Evolutionary conservation across 2,797 vertebrate species (phyloP).

Genomic region (Pitangus sulphuratus): DNA sequence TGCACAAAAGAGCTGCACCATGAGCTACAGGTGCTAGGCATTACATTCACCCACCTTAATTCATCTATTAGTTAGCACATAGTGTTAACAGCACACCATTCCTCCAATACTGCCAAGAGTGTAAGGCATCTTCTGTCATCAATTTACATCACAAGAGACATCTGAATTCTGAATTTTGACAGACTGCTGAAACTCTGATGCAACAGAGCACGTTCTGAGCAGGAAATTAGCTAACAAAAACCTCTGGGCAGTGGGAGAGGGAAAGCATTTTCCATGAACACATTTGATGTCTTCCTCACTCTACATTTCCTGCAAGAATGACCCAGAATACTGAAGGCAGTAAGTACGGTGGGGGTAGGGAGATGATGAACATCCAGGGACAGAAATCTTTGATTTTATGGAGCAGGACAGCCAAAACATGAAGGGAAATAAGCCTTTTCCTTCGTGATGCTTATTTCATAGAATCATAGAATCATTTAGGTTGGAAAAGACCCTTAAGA

Average conservation of each 20-base stretch:
- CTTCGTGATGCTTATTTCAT: not conserved
- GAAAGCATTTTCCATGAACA: conserved; percentile 5
- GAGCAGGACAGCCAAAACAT: not conserved
- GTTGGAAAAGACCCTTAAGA: not conserved
- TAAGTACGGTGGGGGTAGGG: not conserved
- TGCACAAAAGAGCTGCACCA: too few species aligned
- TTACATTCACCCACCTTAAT: not conserved
- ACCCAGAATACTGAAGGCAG: conserved; percentile 12
- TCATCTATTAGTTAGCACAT: not conserved
- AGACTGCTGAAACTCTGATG: not conserved
- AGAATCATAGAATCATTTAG: not conserved
- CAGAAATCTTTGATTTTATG: not conserved
- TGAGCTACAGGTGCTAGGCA: not conserved
- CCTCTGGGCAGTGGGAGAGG: not conserved
- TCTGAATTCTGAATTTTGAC: conserved; percentile 4
- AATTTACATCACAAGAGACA: not conserved
- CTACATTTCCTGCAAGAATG: conserved; percentile 54
- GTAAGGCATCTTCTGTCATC: not conserved
- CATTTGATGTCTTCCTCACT: conserved; percentile 2
- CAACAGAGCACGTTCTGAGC: not conserved
- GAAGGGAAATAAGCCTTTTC: not conserved
- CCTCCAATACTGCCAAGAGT: not conserved
- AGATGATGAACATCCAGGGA: not conserved
- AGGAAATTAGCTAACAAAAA: conserved; percentile 47
- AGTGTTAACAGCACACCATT: not conserved